Conservation (phyloP, 2,888 invertebrate genomes). For the Tinea pellionella region DNA sequence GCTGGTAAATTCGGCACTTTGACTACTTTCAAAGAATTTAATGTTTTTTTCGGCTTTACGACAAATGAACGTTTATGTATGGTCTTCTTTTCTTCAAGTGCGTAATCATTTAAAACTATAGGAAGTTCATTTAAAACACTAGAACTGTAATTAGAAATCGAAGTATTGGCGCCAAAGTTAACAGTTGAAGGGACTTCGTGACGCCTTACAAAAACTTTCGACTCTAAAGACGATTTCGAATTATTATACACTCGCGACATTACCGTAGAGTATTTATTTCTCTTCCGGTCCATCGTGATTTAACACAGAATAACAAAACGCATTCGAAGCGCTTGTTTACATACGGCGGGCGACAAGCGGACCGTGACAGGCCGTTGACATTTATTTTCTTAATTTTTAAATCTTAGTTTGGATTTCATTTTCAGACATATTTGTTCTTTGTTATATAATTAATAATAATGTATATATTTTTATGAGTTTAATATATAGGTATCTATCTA, state of each 20-base stretch:
- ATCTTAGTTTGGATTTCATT: not conserved
- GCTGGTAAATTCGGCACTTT: slow-evolving; percentile 18
- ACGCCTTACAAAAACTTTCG: slow-evolving; percentile 38
- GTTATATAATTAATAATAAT: too few relatives aligned
- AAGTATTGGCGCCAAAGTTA: slow-evolving; percentile 46
- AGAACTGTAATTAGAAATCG: slow-evolving; percentile 38
- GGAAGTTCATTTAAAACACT: slow-evolving; percentile 47
- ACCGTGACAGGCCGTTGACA: not conserved
- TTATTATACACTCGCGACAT: slow-evolving; percentile 45
- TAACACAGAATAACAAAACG: not conserved
- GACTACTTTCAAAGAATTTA: slow-evolving; percentile 44
- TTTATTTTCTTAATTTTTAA: not conserved
- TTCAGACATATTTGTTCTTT: too few relatives aligned
- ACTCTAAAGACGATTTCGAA: slow-evolving; percentile 29
- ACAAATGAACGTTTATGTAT: slow-evolving; percentile 29
- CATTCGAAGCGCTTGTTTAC: not conserved
- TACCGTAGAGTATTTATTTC: slow-evolving; percentile 22
- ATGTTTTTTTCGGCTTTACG: slow-evolving; percentile 46
- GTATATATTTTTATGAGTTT: too few relatives aligned
- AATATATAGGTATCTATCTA: too few relatives aligned
- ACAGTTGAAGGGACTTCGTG: slow-evolving; percentile 37
- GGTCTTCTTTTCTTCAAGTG: slow-evolving; percentile 26
- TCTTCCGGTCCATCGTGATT: not conserved
- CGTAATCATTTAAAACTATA: slow-evolving; percentile 43
- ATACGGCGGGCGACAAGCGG: not conserved